Evolutionary conservation across 2,113 vertebrate species (phyloP).

Genomic region (Pomatostomus ruficeps): DNA sequence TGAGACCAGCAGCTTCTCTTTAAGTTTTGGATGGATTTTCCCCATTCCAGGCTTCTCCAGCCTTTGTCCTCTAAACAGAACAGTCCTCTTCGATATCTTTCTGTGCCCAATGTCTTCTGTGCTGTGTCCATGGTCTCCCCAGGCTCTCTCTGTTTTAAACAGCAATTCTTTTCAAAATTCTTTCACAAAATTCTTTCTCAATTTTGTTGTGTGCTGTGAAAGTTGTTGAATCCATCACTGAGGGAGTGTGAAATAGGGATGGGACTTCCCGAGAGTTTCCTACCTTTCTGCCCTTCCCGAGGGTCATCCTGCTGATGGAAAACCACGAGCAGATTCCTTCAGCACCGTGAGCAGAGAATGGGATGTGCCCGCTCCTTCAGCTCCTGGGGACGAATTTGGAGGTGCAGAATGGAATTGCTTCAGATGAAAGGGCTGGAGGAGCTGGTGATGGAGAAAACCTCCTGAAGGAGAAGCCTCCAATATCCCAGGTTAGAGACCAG

Average conservation of each 20-base stretch:
- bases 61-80: neutral
- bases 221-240: neutral
- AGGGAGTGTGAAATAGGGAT: neutral
- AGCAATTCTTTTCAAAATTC: neutral
- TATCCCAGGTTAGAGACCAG: neutral
- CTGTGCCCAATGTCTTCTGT: neutral
- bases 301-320: neutral
- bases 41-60: neutral
- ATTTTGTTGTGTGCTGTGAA: accelerated
- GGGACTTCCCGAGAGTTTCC: neutral
- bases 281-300: neutral
- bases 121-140: neutral
- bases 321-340: neutral
- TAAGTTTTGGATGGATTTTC: neutral
- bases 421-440: neutral
- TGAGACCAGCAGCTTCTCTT: neutral
- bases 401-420: neutral
- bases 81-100: too few species aligned
- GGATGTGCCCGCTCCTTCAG: neutral
- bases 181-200: too few species aligned
- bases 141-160: neutral
- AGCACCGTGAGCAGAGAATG: neutral
- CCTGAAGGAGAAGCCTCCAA: neutral
- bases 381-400: neutral
- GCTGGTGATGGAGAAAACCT: neutral